A percentile compares a stretch with the other conserved stretches of the same genome.
Evolutionary conservation across 2,113 vertebrate genomes (phyloP).

Genomic region (Coreoperca whiteheadi): DNA sequence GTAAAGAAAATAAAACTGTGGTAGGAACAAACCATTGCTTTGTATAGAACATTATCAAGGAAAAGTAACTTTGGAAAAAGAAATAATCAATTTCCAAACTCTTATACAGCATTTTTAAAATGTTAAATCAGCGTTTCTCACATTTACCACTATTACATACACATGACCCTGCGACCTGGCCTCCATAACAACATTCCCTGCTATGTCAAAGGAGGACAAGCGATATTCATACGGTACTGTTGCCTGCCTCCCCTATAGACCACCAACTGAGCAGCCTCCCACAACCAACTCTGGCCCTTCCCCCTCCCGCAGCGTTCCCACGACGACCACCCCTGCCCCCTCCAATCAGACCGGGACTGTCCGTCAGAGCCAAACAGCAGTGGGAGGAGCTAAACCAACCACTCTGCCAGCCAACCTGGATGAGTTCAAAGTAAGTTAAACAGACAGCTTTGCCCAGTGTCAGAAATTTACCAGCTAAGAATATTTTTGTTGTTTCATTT

Average conservation of each 20-base stretch:
- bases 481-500: neutral
- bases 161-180: neutral
- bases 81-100: neutral
- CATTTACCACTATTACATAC: neutral
- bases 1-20: neutral
- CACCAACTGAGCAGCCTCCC: slow-evolving; percentile 85
- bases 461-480: neutral
- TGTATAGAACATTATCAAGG: neutral
- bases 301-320: slow-evolving; percentile 79
- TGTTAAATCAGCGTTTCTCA: neutral
- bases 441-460: neutral
- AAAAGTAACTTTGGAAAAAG: neutral
- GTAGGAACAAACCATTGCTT: no score
- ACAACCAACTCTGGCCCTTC: slow-evolving; percentile 77
- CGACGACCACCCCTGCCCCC: slow-evolving; percentile 68
- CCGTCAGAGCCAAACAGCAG: slow-evolving; percentile 85
- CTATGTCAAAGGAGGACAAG: neutral
- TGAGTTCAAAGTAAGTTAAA: slow-evolving; percentile 91
- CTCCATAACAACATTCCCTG: neutral
- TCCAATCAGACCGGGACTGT: slow-evolving; percentile 79
- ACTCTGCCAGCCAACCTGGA: slow-evolving; percentile 93
- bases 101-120: no score
- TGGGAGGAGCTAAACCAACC: slow-evolving; percentile 84
- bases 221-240: neutral
- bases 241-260: slow-evolving; percentile 79